Evolutionary conservation across 2,113 vertebrate species (phyloP).

Genomic region (Chaetura pelagica): DNA sequence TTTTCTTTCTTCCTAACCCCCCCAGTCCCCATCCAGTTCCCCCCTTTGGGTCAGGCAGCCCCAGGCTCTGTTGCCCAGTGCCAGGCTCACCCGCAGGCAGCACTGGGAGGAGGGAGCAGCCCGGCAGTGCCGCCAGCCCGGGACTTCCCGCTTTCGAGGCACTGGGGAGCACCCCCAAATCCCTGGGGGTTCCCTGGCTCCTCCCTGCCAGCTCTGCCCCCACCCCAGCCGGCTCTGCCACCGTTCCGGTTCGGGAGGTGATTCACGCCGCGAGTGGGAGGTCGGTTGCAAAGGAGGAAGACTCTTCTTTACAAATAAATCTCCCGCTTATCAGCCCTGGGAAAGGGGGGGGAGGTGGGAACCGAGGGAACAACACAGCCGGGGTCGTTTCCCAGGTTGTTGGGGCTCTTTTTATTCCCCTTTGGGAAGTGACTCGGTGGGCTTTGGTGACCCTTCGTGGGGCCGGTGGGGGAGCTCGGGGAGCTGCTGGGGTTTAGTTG

Average conservation of each 20-base stretch:
- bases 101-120: no score
- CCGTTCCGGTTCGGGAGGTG: neutral
- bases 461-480: no score
- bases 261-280: neutral
- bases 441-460: neutral
- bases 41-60: accelerated
- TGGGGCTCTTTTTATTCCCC: no score
- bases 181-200: neutral
- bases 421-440: neutral
- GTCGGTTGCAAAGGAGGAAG: neutral
- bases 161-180: neutral
- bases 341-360: neutral
- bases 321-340: neutral
- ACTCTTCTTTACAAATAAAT: constrained; percentile 19
- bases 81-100: no score
- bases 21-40: accelerated
- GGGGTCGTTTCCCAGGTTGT: neutral
- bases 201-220: neutral
- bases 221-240: neutral
- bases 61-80: no score
- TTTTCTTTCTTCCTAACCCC: neutral
- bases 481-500: no score
- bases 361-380: neutral
- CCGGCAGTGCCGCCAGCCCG: no score
- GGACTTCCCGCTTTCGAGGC: neutral